phyloP scores from a whole-genome alignment of 2,888 invertebrate species.

The Calameuta pallipes region DNA sequence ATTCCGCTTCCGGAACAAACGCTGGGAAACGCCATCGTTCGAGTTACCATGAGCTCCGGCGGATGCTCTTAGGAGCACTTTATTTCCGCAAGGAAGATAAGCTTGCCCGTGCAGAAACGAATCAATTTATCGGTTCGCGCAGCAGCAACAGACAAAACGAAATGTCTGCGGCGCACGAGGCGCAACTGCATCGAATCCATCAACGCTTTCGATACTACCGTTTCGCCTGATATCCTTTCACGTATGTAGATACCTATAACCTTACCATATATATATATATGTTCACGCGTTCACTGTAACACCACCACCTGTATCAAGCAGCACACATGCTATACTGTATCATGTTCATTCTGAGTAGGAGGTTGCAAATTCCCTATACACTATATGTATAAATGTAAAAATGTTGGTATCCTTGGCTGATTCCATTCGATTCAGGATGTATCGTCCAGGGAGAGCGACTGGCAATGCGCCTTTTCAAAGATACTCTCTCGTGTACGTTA shows the following conservation, averaged over 20 bases:
- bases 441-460: not conserved
- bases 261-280: not conserved
- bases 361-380: no score
- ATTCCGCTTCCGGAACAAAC: not conserved
- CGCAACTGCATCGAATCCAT: not conserved
- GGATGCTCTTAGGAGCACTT: slow-evolving; percentile 8
- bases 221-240: not conserved
- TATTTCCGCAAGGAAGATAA: slow-evolving; percentile 2
- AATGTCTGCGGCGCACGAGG: not conserved
- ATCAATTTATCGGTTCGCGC: slow-evolving; percentile 9
- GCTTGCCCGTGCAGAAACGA: slow-evolving; percentile 10
- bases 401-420: not conserved
- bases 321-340: not conserved
- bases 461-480: not conserved
- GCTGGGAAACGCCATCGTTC: not conserved
- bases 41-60: not conserved
- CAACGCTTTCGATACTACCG: not conserved
- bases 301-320: not conserved
- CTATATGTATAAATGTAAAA: no score
- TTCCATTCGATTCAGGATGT: not conserved
- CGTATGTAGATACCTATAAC: not conserved
- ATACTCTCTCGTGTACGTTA: not conserved
- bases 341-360: not conserved
- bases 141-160: slow-evolving; percentile 6
- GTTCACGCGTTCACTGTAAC: not conserved